Conservation (phyloP, 2,113 vertebrate species). For the Notechis scutatus region DNA sequence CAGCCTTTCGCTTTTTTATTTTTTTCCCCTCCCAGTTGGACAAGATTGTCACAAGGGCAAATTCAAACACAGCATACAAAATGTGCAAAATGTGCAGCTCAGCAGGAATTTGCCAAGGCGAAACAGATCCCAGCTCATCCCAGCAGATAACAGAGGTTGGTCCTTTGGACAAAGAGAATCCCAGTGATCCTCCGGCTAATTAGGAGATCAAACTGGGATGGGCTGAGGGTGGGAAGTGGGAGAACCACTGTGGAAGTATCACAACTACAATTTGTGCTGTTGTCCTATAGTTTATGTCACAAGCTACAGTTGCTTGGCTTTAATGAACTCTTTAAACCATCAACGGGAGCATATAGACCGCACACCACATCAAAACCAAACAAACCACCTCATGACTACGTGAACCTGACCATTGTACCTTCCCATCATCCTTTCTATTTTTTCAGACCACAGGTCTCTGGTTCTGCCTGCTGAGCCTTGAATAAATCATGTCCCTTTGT, state of each 20-base stretch:
- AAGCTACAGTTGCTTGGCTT: background rate
- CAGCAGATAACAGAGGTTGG: background rate
- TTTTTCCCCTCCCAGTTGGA: background rate
- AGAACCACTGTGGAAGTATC: background rate
- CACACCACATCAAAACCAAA: background rate
- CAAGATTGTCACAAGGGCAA: background rate
- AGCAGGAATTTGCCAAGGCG: background rate
- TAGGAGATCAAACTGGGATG: background rate
- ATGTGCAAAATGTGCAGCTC: background rate
- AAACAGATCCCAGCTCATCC: background rate
- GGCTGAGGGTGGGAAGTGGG: background rate
- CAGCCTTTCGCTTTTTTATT: background rate
- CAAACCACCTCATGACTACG: background rate
- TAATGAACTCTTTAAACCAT: background rate
- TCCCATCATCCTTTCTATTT: background rate
- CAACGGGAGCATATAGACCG: background rate
- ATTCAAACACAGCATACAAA: background rate
- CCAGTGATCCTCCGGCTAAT: background rate
- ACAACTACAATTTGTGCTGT: background rate
- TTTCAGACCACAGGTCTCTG: background rate
- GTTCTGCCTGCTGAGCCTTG: background rate
- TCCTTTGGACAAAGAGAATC: background rate
- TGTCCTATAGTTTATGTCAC: background rate
- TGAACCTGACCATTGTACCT: background rate
- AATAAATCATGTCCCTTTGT: background rate